Evolutionary conservation across 2,888 invertebrate genomes (phyloP).

Genomic region (Drosophila nigricruria): DNA sequence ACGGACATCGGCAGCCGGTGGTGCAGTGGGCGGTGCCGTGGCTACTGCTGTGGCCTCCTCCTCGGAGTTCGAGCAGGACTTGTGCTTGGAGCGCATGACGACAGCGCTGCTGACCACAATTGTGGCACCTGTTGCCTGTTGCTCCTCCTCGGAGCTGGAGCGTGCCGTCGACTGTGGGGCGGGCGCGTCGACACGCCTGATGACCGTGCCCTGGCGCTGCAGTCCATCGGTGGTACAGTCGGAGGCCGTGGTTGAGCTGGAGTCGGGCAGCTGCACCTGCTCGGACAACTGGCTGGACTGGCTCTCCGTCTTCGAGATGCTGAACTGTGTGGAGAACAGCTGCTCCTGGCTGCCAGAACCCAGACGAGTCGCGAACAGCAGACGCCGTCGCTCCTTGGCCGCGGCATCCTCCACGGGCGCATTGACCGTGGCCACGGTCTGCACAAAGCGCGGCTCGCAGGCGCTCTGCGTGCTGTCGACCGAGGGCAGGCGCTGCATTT

Average conservation of each 20-base stretch:
- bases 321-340: conserved; percentile 89
- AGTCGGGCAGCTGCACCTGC: conserved; percentile 81
- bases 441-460: conserved; percentile 69
- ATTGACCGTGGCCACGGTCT: conserved; percentile 81
- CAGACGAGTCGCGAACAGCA: conserved; percentile 89
- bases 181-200: conserved; percentile 73
- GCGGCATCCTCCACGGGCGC: conserved; percentile 68
- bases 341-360: conserved; percentile 89
- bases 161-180: conserved; percentile 26
- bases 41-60: conserved; percentile 65
- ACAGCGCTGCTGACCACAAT: conserved; percentile 58
- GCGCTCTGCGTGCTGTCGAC: conserved; percentile 78
- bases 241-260: conserved; percentile 54
- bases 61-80: conserved; percentile 83
- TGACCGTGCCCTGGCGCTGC: conserved; percentile 83
- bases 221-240: conserved; percentile 64
- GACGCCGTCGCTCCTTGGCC: conserved; percentile 85
- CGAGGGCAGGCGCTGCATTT: conserved; percentile 80
- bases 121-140: conserved; percentile 22
- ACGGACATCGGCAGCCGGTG: conserved; percentile 61
- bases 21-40: neutral
- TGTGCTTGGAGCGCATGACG: conserved; percentile 79
- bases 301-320: conserved; percentile 88
- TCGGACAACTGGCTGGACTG: conserved; percentile 88
- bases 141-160: conserved; percentile 83